These are phyloP conservation scores for Myotis lucifugus DNA, from an alignment of 2,113 vertebrate genomes.

Conservation along the genomic window DNA sequence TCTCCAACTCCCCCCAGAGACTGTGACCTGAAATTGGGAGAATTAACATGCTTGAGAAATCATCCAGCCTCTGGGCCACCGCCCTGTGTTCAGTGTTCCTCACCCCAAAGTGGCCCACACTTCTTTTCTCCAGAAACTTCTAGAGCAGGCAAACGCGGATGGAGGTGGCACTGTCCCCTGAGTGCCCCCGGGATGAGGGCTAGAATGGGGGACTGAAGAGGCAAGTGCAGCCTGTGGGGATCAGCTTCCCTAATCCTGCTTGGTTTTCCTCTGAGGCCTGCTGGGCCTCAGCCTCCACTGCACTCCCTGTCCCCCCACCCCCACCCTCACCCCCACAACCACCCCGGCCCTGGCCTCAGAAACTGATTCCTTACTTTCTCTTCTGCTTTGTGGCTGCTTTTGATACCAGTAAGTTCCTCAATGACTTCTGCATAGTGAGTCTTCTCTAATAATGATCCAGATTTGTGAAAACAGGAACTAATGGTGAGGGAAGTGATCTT, in stretches of 20 bases:
- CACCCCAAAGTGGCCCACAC: not conserved
- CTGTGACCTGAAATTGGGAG: not conserved
- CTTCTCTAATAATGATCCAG: not conserved
- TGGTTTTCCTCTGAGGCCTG: not conserved
- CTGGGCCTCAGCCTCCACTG: not conserved
- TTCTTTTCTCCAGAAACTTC: not conserved
- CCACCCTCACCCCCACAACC: not conserved
- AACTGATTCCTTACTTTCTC: not conserved
- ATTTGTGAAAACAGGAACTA: constrained; percentile 7
- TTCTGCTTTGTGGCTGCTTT: constrained; percentile 14
- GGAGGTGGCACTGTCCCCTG: rapidly evolving
- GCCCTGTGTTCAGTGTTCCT: not conserved
- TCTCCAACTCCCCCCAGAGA: not conserved
- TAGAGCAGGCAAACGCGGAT: not conserved
- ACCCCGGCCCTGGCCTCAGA: not conserved
- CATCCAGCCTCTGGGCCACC: not conserved
- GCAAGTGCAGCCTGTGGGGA: not conserved
- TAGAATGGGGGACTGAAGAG: not conserved
- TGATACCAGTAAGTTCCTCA: not conserved
- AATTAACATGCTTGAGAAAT: not conserved
- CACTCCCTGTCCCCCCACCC: not conserved
- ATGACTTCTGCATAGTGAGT: not conserved
- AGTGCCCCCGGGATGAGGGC: rapidly evolving
- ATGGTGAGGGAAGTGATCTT: not conserved
- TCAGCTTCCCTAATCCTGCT: not conserved